Evolutionary conservation across 2,888 invertebrate genomes (phyloP).

Genomic region (Heliconius hortense): DNA sequence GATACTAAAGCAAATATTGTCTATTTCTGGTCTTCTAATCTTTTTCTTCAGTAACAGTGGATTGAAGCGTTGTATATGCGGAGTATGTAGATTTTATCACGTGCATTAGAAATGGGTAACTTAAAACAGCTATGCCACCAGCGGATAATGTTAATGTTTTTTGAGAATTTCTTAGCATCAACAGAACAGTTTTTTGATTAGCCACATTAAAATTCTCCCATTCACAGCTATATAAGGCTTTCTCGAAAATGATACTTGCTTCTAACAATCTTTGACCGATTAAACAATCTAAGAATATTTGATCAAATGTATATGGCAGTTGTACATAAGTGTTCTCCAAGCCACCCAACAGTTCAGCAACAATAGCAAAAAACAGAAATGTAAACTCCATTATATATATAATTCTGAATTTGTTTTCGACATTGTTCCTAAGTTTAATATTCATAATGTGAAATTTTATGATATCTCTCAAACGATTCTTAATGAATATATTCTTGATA

Average conservation of each 20-base stretch:
- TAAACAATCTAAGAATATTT: constrained; percentile 60
- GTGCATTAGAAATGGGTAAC: constrained; percentile 56
- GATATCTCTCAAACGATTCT: constrained; percentile 47
- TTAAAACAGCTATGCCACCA: constrained; percentile 58
- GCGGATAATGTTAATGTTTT: constrained; percentile 59
- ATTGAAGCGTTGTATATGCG: constrained; percentile 54
- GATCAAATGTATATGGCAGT: constrained; percentile 55
- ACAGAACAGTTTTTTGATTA: constrained; percentile 57
- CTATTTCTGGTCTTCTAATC: neutral
- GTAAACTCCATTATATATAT: constrained; percentile 56
- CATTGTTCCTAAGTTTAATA: constrained; percentile 47
- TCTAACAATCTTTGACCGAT: constrained; percentile 62
- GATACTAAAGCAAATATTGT: neutral
- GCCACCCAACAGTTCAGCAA: constrained; percentile 60
- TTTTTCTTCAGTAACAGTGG: constrained; percentile 25
- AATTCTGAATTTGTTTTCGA: constrained; percentile 52
- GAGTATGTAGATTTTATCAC: constrained; percentile 59
- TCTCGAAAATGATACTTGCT: constrained; percentile 54
- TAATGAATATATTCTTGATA: constrained; percentile 50
- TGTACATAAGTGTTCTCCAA: constrained; percentile 59
- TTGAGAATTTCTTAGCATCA: constrained; percentile 59
- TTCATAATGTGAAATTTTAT: constrained; percentile 52
- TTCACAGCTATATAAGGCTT: constrained; percentile 57
- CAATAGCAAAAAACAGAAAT: constrained; percentile 52
- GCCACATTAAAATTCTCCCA: constrained; percentile 62